These are phyloP conservation scores for Caretta caretta DNA, from an alignment of 2,113 vertebrate species.

Conservation along the genomic window DNA sequence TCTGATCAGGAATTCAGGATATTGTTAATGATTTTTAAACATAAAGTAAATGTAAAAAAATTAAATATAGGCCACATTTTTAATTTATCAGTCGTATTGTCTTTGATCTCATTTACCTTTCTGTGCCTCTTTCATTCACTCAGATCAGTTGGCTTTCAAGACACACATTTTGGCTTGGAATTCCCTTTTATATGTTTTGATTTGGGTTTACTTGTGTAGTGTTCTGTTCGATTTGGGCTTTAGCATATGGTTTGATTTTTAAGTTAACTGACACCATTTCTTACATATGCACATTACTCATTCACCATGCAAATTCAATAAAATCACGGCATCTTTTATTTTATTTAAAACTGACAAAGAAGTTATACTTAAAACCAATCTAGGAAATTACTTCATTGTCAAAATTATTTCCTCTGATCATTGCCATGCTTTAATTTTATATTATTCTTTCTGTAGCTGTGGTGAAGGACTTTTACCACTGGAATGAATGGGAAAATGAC, in stretches of 20 bases:
- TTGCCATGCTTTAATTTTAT: conserved; percentile 70
- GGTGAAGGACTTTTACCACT: conserved; percentile 53
- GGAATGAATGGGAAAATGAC: conserved; percentile 72
- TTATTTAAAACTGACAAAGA: conserved; percentile 74
- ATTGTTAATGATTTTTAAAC: background rate
- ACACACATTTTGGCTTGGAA: background rate
- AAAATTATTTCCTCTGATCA: conserved; percentile 74
- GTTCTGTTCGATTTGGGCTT: conserved; percentile 37
- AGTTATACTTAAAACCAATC: conserved; percentile 67
- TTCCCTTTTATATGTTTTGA: background rate
- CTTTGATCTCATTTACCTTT: background rate
- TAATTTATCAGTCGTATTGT: background rate
- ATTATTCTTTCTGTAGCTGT: conserved; percentile 66
- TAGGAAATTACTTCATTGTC: conserved; percentile 78
- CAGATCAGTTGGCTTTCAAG: conserved; percentile 9
- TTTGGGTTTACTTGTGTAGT: conserved; percentile 53
- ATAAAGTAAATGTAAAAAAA: background rate
- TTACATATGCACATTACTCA: conserved; percentile 70
- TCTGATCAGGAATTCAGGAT: background rate
- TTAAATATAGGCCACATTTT: background rate
- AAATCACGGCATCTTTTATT: conserved; percentile 64
- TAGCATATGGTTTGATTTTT: conserved; percentile 71
- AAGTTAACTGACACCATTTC: conserved; percentile 62
- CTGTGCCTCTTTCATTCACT: background rate
- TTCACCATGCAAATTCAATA: conserved; percentile 60